phyloP scores from a whole-genome alignment of 2,113 vertebrate genomes.

The Oxyura jamaicensis region DNA sequence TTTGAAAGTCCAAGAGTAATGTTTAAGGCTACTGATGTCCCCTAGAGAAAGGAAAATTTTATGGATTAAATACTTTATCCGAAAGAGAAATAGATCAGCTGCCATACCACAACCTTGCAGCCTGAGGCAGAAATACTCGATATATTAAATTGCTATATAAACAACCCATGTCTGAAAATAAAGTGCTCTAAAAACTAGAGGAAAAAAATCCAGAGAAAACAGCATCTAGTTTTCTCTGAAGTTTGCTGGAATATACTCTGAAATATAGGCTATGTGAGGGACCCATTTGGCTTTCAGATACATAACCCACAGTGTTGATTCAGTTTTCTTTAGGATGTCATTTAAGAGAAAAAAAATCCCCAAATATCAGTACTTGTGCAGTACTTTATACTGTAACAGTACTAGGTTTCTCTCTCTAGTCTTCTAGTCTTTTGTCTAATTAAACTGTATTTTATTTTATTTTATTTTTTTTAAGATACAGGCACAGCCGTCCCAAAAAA shows the following conservation, averaged over 20 bases:
- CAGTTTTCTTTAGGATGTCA: conserved; percentile 4
- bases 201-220: not conserved
- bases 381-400: not conserved
- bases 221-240: not conserved
- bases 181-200: not conserved
- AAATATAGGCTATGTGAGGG: not conserved
- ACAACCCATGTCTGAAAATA: conserved; percentile 33
- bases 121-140: conserved; percentile 51
- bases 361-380: conserved; percentile 6
- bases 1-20: conserved; percentile 44
- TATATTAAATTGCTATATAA: conserved; percentile 60
- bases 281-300: not conserved
- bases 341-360: not conserved
- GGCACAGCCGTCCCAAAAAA: not conserved
- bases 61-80: conserved; percentile 59
- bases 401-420: not conserved
- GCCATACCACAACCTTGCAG: conserved; percentile 43
- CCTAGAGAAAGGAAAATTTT: conserved; percentile 36
- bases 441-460: conserved; percentile 2
- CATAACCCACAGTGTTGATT: not conserved
- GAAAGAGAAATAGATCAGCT: conserved; percentile 63
- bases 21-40: conserved; percentile 12
- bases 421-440: conserved; percentile 15
- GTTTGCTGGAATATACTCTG: not conserved
- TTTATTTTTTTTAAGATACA: conserved; percentile 19